Conservation (phyloP, 2,113 vertebrate genomes). For the Haliaeetus leucogaster region DNA sequence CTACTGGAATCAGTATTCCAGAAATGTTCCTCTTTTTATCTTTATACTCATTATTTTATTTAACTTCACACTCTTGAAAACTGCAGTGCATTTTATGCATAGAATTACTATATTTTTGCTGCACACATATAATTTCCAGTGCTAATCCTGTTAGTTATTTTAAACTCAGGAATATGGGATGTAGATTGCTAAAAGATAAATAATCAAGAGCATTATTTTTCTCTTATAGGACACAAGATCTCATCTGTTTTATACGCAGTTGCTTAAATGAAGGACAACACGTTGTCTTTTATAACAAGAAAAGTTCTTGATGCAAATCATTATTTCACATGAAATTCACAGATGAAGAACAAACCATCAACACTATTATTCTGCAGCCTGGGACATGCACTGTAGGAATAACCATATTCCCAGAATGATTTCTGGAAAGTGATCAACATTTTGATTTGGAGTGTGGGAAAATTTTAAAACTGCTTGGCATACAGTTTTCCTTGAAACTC, state of each 20-base stretch:
- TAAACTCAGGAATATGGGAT: neutral
- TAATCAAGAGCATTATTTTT: neutral
- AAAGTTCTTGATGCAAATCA: neutral
- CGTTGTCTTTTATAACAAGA: neutral
- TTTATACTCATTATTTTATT: neutral
- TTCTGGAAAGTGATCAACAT: neutral
- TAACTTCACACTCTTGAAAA: neutral
- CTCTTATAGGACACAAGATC: neutral
- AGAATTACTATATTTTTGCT: neutral
- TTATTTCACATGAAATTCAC: neutral
- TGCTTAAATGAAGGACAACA: neutral
- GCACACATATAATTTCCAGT: neutral
- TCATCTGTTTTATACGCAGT: neutral
- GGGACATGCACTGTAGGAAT: neutral
- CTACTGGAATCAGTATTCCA: neutral
- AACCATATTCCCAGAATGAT: neutral
- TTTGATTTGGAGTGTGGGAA: neutral
- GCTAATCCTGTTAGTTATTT: neutral
- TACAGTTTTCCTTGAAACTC: neutral
- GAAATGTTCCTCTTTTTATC: neutral
- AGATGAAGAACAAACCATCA: neutral
- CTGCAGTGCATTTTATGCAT: neutral
- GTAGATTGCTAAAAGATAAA: neutral
- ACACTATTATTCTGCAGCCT: neutral
- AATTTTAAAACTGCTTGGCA: neutral